A percentile compares a stretch with the other conserved stretches of the same genome.
These are phyloP conservation scores for Eulithis testata DNA, from an alignment of 2,888 invertebrate genomes.

Conservation along the genomic window DNA sequence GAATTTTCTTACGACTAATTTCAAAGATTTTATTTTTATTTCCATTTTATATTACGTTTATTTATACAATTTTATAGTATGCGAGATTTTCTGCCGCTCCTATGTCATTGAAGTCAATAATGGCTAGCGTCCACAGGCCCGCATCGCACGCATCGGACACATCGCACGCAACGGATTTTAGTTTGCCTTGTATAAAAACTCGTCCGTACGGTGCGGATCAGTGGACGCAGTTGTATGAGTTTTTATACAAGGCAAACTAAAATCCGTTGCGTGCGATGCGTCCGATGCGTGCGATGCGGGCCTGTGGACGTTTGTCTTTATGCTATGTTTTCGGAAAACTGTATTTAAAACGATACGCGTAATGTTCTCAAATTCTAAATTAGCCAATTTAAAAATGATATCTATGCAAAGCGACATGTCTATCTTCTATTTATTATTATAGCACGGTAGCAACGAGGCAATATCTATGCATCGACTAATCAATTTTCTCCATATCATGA, in stretches of 20 bases:
- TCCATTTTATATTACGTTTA: too few species aligned
- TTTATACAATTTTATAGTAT: neutral
- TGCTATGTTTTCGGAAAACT: slow-evolving; percentile 14
- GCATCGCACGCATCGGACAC: too few species aligned
- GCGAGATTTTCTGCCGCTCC: slow-evolving; percentile 5
- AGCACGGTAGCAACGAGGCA: slow-evolving; percentile 51
- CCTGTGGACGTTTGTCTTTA: too few species aligned
- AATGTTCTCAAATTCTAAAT: slow-evolving; percentile 16
- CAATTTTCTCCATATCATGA: slow-evolving; percentile 52
- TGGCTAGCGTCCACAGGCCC: too few species aligned
- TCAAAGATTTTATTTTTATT: neutral
- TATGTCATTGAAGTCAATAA: slow-evolving; percentile 11
- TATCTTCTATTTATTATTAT: slow-evolving; percentile 46
- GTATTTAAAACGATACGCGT: slow-evolving; percentile 17
- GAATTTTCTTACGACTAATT: neutral
- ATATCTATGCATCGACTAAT: slow-evolving; percentile 54
- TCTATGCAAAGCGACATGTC: slow-evolving; percentile 46
- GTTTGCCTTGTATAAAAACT: too few species aligned
- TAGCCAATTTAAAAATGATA: slow-evolving; percentile 43
- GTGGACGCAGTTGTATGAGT: too few species aligned
- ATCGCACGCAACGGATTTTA: too few species aligned
- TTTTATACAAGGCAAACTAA: too few species aligned
- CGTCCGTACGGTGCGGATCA: too few species aligned
- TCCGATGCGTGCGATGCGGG: too few species aligned
- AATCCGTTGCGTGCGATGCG: too few species aligned